Conservation (phyloP, 2,797 vertebrate species). For the Sphenodon punctatus region DNA sequence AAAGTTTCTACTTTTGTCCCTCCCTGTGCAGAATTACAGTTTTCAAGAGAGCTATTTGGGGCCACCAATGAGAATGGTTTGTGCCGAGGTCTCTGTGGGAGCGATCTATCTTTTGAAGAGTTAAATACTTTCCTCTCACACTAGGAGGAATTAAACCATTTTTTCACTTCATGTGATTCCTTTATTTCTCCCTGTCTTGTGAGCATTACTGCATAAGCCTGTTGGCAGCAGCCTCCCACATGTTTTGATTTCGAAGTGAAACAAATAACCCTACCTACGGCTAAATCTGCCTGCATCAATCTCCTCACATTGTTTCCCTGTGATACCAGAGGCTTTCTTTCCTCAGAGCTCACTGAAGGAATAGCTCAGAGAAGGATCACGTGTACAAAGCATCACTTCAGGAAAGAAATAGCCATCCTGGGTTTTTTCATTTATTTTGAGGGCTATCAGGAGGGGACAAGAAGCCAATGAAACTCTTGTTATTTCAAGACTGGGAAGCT, state of each 20-base stretch:
- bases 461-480: background rate
- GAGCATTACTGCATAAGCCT: background rate
- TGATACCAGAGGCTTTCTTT: background rate
- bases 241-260: slow-evolving; percentile 21
- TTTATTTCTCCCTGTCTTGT: slow-evolving; percentile 1
- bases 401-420: background rate
- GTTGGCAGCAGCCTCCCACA: slow-evolving; percentile 15
- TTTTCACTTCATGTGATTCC: background rate
- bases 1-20: background rate
- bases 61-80: background rate
- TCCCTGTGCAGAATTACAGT: rapidly evolving
- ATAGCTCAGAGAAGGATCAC: background rate
- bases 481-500: background rate
- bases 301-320: background rate
- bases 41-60: background rate
- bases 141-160: slow-evolving; percentile 1
- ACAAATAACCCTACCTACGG: background rate
- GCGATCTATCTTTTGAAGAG: background rate
- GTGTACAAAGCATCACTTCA: background rate
- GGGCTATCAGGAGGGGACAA: background rate
- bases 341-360: background rate
- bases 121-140: background rate
- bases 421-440: background rate
- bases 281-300: slow-evolving; percentile 14
- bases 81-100: rapidly evolving